These are phyloP conservation scores for Poicephalus gulielmi DNA, from an alignment of 2,113 vertebrate species.

Conservation along the genomic window DNA sequence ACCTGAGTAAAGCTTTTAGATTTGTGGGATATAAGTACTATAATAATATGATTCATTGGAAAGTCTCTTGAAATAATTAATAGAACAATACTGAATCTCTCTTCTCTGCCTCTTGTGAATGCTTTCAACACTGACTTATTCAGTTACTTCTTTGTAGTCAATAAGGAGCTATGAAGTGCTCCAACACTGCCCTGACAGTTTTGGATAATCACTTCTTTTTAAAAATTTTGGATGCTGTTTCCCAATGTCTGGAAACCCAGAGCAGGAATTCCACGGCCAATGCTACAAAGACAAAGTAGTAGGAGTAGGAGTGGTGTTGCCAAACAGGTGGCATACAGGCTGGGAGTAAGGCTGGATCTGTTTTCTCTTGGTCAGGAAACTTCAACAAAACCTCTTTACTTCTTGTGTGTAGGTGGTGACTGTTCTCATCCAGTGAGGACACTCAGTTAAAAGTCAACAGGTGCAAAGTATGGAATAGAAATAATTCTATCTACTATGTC, in stretches of 20 bases:
- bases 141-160: not conserved
- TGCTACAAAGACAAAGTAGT: not conserved
- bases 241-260: not conserved
- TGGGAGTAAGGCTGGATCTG: not conserved
- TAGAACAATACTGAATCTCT: not conserved
- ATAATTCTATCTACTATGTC: not conserved
- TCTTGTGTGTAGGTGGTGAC: not conserved
- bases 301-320: not conserved
- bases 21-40: not conserved
- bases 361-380: not conserved
- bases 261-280: not conserved
- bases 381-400: not conserved
- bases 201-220: not conserved
- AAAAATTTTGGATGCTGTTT: not conserved
- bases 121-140: not conserved
- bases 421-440: not conserved
- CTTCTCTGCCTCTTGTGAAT: not conserved
- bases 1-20: not conserved
- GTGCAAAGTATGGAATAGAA: not conserved
- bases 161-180: not conserved
- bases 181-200: not conserved
- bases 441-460: not conserved
- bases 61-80: not conserved
- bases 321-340: not conserved
- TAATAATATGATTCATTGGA: not conserved